Evolutionary conservation across 2,113 vertebrate genomes (phyloP), one percentile per base, ranked within the genome.

Genomic region (Lophochroa leadbeateri): DNA sequence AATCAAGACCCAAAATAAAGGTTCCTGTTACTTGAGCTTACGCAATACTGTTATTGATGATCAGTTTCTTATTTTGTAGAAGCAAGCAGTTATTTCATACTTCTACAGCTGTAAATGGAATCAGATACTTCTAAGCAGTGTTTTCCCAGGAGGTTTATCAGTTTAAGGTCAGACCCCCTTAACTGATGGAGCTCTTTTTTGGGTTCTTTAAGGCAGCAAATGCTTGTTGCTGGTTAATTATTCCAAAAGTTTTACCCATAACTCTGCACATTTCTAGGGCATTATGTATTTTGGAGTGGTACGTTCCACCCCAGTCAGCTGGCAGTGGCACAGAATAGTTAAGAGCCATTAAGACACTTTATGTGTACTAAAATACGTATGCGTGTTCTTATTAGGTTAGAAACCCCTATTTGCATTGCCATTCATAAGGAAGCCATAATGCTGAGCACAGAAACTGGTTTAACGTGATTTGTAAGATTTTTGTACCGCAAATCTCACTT

Each of bases 1-100:
- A 82, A 4, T 64, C 49, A 53, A 77, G 68, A 77, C 17, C 13
- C 61, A 58, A 80, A 94, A 86, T 92, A 95, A 92, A 83, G 76
- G 57, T 64, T 58, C 37, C 27, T n/a, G 44, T 77, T 17, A 29
- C 57, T 85, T 92, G 57, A 28, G 35, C 49, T 83, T 86, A 52
- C 29, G 18, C 27, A 52, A 18, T 77, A 52, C 29, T 68, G 1
- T 84, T 81, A 46, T 3, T 64, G 60, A 35, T 83, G 17, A 46
- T 78, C 33, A 50, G 24, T 82, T 65, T 88, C 67, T 61, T 67
- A 17, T 6, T 70, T 35, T 46, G 18, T 44, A 49, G 28, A 67
- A 82, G 70, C 44, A 53, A 69, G 49, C 23, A 79, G 70, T 85
- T 85, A 49, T 27, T 82, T 68, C 31, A 20, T n/a, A 31, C 11